phyloP scores from a whole-genome alignment of 2,113 vertebrate species.

The Zosterops hypoxanthus region DNA sequence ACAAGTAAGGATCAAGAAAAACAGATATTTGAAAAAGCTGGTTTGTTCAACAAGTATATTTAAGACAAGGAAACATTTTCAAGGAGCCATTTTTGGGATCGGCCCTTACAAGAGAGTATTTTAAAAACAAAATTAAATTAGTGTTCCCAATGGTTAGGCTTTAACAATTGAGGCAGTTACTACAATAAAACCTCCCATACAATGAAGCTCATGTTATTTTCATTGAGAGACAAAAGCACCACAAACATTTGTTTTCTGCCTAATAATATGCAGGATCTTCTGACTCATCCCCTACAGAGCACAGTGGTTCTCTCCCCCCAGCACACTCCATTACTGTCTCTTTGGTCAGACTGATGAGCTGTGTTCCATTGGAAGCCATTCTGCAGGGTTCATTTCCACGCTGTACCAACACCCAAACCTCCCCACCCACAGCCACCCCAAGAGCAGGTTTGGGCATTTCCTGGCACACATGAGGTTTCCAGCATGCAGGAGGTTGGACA shows the following conservation, averaged over 20 bases:
- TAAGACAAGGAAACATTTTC: not conserved
- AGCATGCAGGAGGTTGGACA: not conserved
- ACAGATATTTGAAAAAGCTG: not conserved
- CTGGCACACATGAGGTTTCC: not conserved
- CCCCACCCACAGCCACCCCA: not conserved
- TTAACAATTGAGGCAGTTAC: not conserved
- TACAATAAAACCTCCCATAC: not conserved
- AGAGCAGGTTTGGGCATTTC: not conserved
- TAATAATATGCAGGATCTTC: not conserved
- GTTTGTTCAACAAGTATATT: not conserved
- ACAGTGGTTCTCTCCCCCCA: not conserved
- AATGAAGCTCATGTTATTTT: conserved; percentile 8
- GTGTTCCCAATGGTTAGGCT: not conserved
- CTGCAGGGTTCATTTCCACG: not conserved
- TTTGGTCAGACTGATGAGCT: not conserved
- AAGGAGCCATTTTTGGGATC: not conserved
- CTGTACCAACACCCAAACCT: not conserved
- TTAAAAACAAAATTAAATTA: not conserved
- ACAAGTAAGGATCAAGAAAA: conserved; percentile 12
- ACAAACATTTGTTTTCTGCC: conserved; percentile 30
- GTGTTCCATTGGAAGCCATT: not conserved
- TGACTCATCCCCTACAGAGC: not conserved
- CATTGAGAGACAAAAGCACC: not conserved
- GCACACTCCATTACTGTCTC: not conserved
- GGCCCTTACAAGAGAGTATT: not conserved